Base-by-base conservation (phyloP, 92 coral and sea anemone genomes). In the Actinernus sp. region DNA sequence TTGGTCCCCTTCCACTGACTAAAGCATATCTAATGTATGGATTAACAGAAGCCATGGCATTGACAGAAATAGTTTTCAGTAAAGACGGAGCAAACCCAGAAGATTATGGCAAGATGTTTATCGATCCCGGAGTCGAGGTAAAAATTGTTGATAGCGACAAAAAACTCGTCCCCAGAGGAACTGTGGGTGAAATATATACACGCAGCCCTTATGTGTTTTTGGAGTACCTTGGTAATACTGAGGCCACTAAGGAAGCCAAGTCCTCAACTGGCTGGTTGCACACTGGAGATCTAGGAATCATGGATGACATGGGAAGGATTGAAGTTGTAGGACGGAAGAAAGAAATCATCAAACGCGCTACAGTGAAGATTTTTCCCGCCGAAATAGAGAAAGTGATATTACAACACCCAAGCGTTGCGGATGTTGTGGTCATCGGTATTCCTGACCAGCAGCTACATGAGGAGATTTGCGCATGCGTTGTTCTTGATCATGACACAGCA, bases 231-330 rank as follows among this genome's bases (percentile, higher is more conserved):
- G 65, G 49, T 3, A 51, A 68, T 39, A 38, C 64, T 18, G 55
- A 29, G 25, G 61, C 49, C 24, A 68, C 76, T 25, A 9, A 53
- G 32, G 32, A 13, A 16, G 44, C 24, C 3, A 68, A 68, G 24
- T 12, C 76, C 0, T 26, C 36, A 22, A 26, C 76, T 2, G 76
- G 76, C 9, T 68, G 76, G 76, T 21, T 68, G 10, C 30, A 20
- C 30, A 55, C 76, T 11, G 17, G 27, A n/a, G 76, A 68, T 55
- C 56, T 31, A 37, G 76, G 76, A 40, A 68, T 68, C 40, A 49
- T 68, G 63, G 57, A 51, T 11, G 63, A 38, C 3, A 60, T 28
- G 8, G 64, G 59, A 11, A 47, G 29, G 32, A 37, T 66, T 6
- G n/a, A 66, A 38, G 37, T 66, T 24, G 8, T 66, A 0, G 74